Evolutionary conservation across 2,888 invertebrate genomes (phyloP).

Genomic region (Andricus curvator): DNA sequence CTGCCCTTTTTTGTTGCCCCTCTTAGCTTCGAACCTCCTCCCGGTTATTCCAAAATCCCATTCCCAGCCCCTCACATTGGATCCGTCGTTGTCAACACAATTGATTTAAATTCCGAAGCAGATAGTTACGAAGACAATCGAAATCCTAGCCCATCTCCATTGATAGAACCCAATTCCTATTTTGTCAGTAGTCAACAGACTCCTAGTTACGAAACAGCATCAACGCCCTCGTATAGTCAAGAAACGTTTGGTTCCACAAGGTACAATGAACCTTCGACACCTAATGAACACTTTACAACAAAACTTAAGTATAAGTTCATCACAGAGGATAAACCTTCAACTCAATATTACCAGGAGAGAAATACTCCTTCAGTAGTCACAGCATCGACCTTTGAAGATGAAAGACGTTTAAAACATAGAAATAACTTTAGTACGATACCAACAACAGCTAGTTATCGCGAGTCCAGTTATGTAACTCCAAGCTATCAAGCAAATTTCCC

Average conservation of each 20-base stretch:
- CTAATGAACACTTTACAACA: slow-evolving; percentile 56
- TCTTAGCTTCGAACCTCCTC: slow-evolving; percentile 89
- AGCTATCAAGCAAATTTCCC: slow-evolving; percentile 56
- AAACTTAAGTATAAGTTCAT: slow-evolving; percentile 46
- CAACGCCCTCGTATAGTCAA: slow-evolving; percentile 57
- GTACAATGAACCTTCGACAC: slow-evolving; percentile 49
- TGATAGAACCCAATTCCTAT: slow-evolving; percentile 75
- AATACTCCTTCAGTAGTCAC: slow-evolving; percentile 51
- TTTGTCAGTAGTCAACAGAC: slow-evolving; percentile 75
- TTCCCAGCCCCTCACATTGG: slow-evolving; percentile 93
- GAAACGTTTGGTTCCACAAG: slow-evolving; percentile 45
- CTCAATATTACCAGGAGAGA: slow-evolving; percentile 52
- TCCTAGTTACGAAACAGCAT: slow-evolving; percentile 63
- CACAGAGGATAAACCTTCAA: slow-evolving; percentile 49
- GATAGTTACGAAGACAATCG: slow-evolving; percentile 56
- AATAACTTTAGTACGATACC: slow-evolving; percentile 54
- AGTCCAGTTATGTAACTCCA: slow-evolving; percentile 60
- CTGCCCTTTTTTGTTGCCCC: slow-evolving; percentile 93
- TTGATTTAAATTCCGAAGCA: slow-evolving; percentile 58
- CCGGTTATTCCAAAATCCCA: slow-evolving; percentile 91
- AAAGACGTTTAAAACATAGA: slow-evolving; percentile 52
- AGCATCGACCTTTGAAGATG: slow-evolving; percentile 58
- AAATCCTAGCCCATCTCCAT: slow-evolving; percentile 63
- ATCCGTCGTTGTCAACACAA: slow-evolving; percentile 87
- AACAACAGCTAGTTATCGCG: slow-evolving; percentile 59